phyloP scores from a whole-genome alignment of 1,140 invertebrate genomes.

The Drosophila hydei region DNA sequence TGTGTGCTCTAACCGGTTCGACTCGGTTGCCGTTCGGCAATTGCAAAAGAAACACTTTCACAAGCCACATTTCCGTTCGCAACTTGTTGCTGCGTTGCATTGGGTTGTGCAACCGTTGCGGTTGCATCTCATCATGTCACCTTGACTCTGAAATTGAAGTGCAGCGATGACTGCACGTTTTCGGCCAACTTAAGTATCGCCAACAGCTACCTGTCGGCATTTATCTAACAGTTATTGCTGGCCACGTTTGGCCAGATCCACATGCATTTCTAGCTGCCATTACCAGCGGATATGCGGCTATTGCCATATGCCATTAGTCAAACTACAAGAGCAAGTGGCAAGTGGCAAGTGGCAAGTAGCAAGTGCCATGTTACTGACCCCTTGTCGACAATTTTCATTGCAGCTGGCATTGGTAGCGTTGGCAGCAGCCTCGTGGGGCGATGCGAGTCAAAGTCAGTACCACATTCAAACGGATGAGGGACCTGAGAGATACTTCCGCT shows the following conservation, averaged over 20 bases:
- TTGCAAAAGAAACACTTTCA: conserved; percentile 58
- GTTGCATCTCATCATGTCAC: conserved; percentile 67
- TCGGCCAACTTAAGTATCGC: conserved; percentile 28
- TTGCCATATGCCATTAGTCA: conserved; percentile 36
- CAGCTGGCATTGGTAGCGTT: conserved; percentile 63
- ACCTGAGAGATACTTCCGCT: conserved; percentile 92
- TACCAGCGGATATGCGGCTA: conserved; percentile 5
- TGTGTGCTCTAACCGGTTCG: conserved; percentile 57
- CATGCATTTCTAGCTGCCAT: conserved; percentile 28
- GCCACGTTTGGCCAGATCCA: conserved; percentile 34
- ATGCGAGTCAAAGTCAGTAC: conserved; percentile 86
- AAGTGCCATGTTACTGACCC: conserved; percentile 34
- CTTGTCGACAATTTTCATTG: conserved; percentile 44
- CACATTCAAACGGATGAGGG: conserved; percentile 97
- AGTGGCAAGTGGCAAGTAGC: conserved; percentile 9
- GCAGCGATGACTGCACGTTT: conserved; percentile 37
- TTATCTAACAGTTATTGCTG: conserved; percentile 9
- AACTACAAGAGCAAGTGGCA: conserved; percentile 19
- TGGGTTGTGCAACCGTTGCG: conserved; percentile 58
- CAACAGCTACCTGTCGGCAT: conserved; percentile 36
- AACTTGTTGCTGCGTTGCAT: conserved; percentile 19
- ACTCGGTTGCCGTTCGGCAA: conserved; percentile 11
- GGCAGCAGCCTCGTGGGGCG: conserved; percentile 59
- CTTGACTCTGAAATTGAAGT: conserved; percentile 71
- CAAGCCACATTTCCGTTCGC: conserved; percentile 70